Evolutionary conservation across 1,140 invertebrate species (phyloP), one percentile per base, ranked within the genome.

Genomic region (Pachypsylla venusta): DNA sequence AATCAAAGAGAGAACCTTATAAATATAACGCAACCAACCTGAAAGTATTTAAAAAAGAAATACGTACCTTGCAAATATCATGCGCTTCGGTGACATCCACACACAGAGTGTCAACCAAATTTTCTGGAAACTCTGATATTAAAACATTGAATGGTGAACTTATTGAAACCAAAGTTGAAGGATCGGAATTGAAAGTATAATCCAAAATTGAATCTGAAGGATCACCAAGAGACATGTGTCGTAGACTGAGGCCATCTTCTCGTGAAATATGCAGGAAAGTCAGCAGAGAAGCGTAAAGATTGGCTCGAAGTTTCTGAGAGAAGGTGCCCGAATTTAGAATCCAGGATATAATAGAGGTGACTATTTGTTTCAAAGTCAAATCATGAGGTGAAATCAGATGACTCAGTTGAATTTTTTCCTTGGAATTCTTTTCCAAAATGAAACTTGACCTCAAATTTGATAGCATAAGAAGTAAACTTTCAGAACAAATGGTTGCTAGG

Each of bases 11-110:
- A n/a, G n/a, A n/a, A n/a, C n/a, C n/a, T n/a, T n/a, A n/a, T n/a
- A n/a, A n/a, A n/a, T n/a, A n/a, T n/a, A n/a, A n/a, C n/a, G n/a
- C n/a, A n/a, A n/a, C n/a, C n/a, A n/a, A n/a, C n/a, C n/a, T n/a
- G n/a, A n/a, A n/a, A n/a, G n/a, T n/a, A n/a, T n/a, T n/a, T n/a
- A n/a, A n/a, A n/a, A n/a, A n/a, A n/a, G n/a, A n/a, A n/a, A n/a
- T 20, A 68, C 68, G 66, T 63, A 78, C 76, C 67, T 89, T 83
- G 67, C 87, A 90, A 19, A 93, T 82, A 66, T 93, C 87, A 68
- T 93, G 88, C 0, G 88, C 87, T 13, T 84, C 84, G 7, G 88
- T 86, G 60, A 85, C 88, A 73, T 93, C 91, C 58, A 85, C 79
- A 65, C 87, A 89, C 25, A 94, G 73, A 25, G 88, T 81, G 63